These are phyloP conservation scores for Datnioides undecimradiatus DNA, from an alignment of 2,113 vertebrate species.

Conservation along the genomic window DNA sequence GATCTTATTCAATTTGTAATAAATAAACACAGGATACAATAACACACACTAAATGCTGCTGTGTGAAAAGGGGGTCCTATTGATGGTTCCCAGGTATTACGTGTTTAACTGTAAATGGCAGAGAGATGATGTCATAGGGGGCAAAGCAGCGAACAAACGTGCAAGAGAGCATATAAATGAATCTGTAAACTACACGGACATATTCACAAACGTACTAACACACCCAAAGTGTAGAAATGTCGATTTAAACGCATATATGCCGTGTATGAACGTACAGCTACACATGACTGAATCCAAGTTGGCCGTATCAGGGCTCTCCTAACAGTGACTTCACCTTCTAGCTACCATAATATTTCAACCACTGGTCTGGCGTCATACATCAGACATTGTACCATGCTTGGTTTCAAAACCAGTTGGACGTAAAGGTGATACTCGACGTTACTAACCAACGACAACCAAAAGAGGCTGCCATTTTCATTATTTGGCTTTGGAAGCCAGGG, in stretches of 20 bases:
- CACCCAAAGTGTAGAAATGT: not conserved
- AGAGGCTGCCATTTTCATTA: conserved; percentile 66
- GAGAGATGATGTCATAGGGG: conserved; percentile 5
- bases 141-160: not conserved
- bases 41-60: not conserved
- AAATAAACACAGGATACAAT: not conserved
- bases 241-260: not conserved
- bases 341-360: not conserved
- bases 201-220: not conserved
- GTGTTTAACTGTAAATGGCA: not conserved
- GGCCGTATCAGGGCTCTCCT: not conserved
- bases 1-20: not conserved
- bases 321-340: not conserved
- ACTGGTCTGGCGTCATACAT: not conserved
- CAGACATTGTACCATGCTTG: not conserved
- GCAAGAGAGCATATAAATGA: not conserved
- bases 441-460: conserved; percentile 8
- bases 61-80: no score
- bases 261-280: conserved; percentile 9
- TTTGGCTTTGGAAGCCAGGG: conserved; percentile 27
- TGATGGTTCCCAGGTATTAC: not conserved
- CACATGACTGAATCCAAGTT: conserved; percentile 6
- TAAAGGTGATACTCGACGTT: not conserved
- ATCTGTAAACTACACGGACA: not conserved
- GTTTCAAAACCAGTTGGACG: not conserved